Evolutionary conservation across 1,140 invertebrate genomes (phyloP).

Genomic region (Leptoteleia sp.): DNA sequence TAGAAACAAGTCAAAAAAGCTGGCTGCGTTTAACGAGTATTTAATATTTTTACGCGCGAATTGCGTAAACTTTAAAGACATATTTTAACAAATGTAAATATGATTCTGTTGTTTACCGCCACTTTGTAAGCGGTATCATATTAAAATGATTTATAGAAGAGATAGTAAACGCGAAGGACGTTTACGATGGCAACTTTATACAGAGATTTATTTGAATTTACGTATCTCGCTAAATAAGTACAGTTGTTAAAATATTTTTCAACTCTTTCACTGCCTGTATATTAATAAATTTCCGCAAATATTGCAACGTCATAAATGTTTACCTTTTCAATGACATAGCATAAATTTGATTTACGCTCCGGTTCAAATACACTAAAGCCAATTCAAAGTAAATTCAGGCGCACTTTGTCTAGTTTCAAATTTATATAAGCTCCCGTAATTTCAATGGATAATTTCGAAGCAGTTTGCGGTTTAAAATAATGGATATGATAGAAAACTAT

Average conservation of each 20-base stretch:
- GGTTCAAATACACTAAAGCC: too few relatives aligned
- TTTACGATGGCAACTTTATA: constrained; percentile 52
- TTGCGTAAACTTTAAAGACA: constrained; percentile 6
- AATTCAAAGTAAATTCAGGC: too few relatives aligned
- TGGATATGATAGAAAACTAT: neutral
- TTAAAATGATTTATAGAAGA: constrained; percentile 57
- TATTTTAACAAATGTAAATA: constrained; percentile 41
- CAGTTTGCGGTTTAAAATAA: neutral
- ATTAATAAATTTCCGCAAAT: too few relatives aligned
- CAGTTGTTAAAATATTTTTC: constrained; percentile 28
- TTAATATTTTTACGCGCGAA: constrained; percentile 20
- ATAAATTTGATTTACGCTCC: too few relatives aligned
- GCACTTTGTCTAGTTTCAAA: too few relatives aligned
- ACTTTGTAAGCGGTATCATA: constrained; percentile 47
- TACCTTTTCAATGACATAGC: too few relatives aligned
- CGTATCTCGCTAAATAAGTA: constrained; percentile 14
- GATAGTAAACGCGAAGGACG: constrained; percentile 42
- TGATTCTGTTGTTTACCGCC: constrained; percentile 42
- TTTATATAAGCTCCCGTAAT: too few relatives aligned
- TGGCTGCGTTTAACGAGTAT: neutral
- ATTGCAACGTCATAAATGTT: too few relatives aligned
- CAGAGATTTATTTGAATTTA: constrained; percentile 50
- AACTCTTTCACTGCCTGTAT: neutral
- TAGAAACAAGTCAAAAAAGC: neutral
- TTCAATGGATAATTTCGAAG: too few relatives aligned